Base-by-base conservation (phyloP, 92 coral and sea anemone genomes). In the Umimayanthus chanpuru region DNA sequence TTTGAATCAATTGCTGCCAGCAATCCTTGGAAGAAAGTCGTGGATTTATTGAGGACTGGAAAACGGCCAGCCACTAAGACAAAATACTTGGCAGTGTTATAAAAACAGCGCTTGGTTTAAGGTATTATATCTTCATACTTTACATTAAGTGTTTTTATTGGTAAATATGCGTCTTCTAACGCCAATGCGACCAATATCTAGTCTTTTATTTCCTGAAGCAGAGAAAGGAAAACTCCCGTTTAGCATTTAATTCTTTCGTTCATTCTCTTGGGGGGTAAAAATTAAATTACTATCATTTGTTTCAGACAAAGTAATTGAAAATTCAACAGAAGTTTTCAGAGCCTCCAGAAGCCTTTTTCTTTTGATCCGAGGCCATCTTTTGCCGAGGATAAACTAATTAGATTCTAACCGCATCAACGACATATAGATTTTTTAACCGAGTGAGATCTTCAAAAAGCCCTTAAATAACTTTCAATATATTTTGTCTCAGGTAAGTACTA, bases 241-340 rank as follows among this genome's bases (percentile, higher is more conserved):
- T 61, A 9, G 68, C 38, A 41, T 12, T n/a, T 75, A 36, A 36
- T 21, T 18, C 44, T 38, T 75, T 21, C 47, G 25, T 75, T 10
- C 53, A 39, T 38, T 75, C 26, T 75, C 79, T 43, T 43, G 25
- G 50, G 36, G 79, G 79, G 47, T 75, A 36, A 73, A 50, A 75
- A 75, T 39, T 75, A 9, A 15, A 39, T 23, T 39, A 75, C 21
- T 75, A 75, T 4, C 79, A 75, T 39, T 36, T 43, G 44, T 6
- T 75, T 53, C 50, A 75, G 79, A 75, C 79, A 75, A 75, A 75
- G 58, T 53, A 53, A 53, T 53, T 53, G 58, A 53, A 53, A 53
- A 53, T 18, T 53, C 58, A 15, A 53, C 58, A 53, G 58, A 53
- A 53, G 20, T 53, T 53, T 53, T 9, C 50, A 47, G 8, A 47